These are phyloP conservation scores for Connochaetes taurinus DNA, from an alignment of 2,113 vertebrate genomes.

Conservation along the genomic window DNA sequence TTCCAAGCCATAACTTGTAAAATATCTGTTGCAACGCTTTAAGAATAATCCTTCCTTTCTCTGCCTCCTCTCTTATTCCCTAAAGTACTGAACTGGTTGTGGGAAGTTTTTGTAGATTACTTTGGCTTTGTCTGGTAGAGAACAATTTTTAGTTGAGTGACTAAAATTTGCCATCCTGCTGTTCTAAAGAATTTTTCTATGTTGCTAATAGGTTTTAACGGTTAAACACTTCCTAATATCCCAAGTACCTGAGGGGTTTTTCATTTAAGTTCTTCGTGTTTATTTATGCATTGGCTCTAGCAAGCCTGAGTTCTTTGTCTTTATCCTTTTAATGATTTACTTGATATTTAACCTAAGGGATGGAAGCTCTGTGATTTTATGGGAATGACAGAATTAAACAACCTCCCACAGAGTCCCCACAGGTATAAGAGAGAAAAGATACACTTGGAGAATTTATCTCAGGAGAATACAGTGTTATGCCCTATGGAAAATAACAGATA, in stretches of 20 bases:
- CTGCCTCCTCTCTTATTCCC: neutral
- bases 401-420: neutral
- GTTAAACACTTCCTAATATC: constrained; percentile 32
- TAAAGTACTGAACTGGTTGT: neutral
- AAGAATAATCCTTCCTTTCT: neutral
- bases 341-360: constrained; percentile 51
- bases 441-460: neutral
- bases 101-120: neutral
- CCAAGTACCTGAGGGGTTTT: neutral
- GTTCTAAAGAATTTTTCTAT: neutral
- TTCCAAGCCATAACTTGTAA: neutral
- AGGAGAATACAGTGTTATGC: neutral
- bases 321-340: constrained; percentile 49
- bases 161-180: neutral
- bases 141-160: neutral
- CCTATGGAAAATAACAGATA: neutral
- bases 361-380: constrained; percentile 39
- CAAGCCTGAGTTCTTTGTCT: neutral
- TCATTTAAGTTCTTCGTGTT: constrained; percentile 27
- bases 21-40: neutral
- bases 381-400: constrained; percentile 32
- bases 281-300: constrained; percentile 32
- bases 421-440: constrained; percentile 33
- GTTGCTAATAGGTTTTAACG: constrained; percentile 1
- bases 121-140: neutral